Conservation (phyloP, 2,113 vertebrate species). For the Oriolus oriolus region DNA sequence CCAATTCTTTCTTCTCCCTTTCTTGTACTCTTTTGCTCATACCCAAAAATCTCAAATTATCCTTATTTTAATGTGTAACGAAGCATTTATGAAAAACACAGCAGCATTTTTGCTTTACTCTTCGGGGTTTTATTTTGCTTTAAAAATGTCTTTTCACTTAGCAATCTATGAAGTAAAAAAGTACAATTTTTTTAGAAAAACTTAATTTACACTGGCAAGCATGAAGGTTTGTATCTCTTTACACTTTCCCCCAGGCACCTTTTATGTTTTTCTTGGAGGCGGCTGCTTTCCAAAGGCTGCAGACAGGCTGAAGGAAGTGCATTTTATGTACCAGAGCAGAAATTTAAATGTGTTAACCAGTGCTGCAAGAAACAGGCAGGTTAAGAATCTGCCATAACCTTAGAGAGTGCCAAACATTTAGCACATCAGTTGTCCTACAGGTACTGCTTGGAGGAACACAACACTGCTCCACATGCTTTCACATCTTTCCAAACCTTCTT, state of each 20-base stretch:
- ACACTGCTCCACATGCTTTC: neutral
- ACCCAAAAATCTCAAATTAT: neutral
- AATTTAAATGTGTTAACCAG: neutral
- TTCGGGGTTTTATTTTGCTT: neutral
- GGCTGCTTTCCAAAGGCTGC: neutral
- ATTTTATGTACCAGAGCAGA: neutral
- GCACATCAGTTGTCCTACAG: neutral
- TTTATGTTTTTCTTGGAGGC: neutral
- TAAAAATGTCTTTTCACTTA: neutral
- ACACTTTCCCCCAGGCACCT: accelerated
- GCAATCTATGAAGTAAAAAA: neutral
- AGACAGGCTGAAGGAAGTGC: neutral
- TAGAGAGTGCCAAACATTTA: neutral
- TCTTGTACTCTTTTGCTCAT: neutral
- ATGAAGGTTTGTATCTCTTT: neutral
- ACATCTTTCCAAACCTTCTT: neutral
- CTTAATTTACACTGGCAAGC: neutral
- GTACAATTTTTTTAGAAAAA: too few species aligned
- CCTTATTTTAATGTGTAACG: neutral
- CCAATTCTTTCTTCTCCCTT: neutral
- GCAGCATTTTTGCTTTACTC: neutral
- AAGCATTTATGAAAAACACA: neutral
- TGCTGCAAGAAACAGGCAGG: neutral
- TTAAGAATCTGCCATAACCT: neutral
- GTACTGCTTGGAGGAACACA: neutral